phyloP scores from a whole-genome alignment of 2,888 invertebrate species.

The Conops quadrifasciatus region DNA sequence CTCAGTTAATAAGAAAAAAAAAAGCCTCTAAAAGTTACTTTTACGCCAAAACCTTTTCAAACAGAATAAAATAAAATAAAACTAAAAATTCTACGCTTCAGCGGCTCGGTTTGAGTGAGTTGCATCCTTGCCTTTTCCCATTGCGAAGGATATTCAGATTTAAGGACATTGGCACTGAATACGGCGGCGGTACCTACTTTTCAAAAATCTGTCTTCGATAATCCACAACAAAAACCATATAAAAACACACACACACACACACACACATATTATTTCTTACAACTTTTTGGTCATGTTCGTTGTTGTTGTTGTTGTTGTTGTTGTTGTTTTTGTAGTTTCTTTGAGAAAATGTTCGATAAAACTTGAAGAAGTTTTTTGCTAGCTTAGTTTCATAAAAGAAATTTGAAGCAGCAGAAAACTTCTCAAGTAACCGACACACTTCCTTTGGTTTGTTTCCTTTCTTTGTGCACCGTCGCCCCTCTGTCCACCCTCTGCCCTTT shows the following conservation, averaged over 20 bases:
- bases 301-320: conserved; percentile 3
- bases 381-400: neutral
- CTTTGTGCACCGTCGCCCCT: neutral
- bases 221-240: conserved; percentile 27
- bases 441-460: conserved; percentile 1
- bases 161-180: too few species aligned
- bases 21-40: too few species aligned
- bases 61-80: too few species aligned
- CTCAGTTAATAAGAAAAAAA: too few species aligned
- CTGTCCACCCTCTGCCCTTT: neutral
- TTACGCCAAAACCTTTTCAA: too few species aligned
- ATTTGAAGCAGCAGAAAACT: neutral
- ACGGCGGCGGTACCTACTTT: conserved; percentile 22
- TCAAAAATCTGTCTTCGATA: conserved; percentile 39
- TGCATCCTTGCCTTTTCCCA: too few species aligned
- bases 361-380: neutral
- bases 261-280: conserved; percentile 2
- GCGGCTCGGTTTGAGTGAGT: too few species aligned
- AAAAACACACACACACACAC: conserved; percentile 27
- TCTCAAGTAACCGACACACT: neutral
- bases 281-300: neutral
- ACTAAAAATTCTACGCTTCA: too few species aligned
- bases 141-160: too few species aligned
- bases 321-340: neutral
- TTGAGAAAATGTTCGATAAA: neutral